Percentiles rank a stretch among this genome's conserved stretches.
Conservation (phyloP, 1,140 invertebrate genomes). For the Formica selysi region DNA sequence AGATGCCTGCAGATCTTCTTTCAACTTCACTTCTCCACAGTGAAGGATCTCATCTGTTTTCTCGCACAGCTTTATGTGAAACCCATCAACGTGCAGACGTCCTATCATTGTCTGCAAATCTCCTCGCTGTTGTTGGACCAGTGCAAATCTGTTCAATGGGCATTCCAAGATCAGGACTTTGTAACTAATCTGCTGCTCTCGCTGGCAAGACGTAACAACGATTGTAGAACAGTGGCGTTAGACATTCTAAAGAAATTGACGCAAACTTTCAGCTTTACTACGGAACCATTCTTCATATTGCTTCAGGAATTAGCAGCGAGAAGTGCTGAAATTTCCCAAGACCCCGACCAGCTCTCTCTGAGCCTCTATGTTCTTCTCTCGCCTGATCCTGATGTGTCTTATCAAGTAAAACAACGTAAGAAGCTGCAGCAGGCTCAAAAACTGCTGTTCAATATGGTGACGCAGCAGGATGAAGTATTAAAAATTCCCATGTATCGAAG, state of each 20-base stretch:
- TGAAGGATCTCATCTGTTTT: conserved; percentile 78
- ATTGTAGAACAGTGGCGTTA: conserved; percentile 76
- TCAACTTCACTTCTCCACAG: conserved; percentile 79
- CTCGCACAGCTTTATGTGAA: conserved; percentile 81
- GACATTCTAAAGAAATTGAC: conserved; percentile 78
- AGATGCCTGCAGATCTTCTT: conserved; percentile 84
- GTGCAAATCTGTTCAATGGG: conserved; percentile 75
- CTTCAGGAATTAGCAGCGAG: conserved; percentile 78
- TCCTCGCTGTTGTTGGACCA: conserved; percentile 71
- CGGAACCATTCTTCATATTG: conserved; percentile 77
- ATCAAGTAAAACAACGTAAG: conserved; percentile 78
- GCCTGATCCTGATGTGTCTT: conserved; percentile 83
- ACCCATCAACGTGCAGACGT: conserved; percentile 80
- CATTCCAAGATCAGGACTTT: conserved; percentile 80
- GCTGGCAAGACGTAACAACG: conserved; percentile 75
- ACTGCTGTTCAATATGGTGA: conserved; percentile 75
- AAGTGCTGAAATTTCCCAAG: conserved; percentile 88
- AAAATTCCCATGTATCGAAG: conserved; percentile 83
- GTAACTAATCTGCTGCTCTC: conserved; percentile 81
- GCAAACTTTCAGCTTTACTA: conserved; percentile 71
- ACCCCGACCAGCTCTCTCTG: conserved; percentile 88
- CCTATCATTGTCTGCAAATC: conserved; percentile 80
- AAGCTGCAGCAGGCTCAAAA: conserved; percentile 79
- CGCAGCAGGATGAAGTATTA: conserved; percentile 65
- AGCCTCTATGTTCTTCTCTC: conserved; percentile 86